These are phyloP conservation scores for Epirrhoe tristata DNA, from an alignment of 2,888 invertebrate genomes.

Conservation along the genomic window DNA sequence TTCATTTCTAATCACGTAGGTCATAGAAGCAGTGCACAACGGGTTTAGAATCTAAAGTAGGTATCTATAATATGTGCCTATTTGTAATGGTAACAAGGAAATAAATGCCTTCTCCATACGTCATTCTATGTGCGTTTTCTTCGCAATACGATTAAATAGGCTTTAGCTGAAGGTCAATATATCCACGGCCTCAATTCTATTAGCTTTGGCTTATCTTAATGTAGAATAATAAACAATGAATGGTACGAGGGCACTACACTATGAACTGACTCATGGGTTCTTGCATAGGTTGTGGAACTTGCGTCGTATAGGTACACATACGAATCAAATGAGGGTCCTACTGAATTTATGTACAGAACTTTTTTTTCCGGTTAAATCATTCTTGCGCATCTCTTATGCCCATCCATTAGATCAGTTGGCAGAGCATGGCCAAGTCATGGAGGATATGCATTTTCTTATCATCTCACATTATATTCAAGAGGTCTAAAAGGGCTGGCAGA, in stretches of 20 bases:
- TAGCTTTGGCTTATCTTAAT: constrained; percentile 49
- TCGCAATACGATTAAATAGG: constrained; percentile 47
- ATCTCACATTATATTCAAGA: no score
- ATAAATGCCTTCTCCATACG: constrained; percentile 25
- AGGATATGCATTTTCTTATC: no score
- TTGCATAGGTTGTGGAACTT: neutral
- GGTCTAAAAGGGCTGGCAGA: no score
- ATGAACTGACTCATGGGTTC: neutral
- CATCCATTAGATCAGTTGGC: no score
- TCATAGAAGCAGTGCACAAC: neutral
- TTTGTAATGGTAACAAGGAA: neutral
- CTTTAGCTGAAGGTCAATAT: constrained; percentile 48
- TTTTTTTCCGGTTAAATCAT: no score
- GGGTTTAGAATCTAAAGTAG: neutral
- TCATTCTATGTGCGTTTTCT: constrained; percentile 14
- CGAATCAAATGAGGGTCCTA: neutral
- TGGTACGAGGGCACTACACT: constrained; percentile 9
- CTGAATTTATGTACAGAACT: no score
- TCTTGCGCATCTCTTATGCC: no score
- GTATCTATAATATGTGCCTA: no score
- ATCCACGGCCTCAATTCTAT: constrained; percentile 42
- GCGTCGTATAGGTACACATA: neutral
- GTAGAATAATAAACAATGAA: constrained; percentile 40
- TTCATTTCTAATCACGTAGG: neutral
- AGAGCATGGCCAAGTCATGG: no score